phyloP scores from a whole-genome alignment of 2,113 vertebrate genomes.

The Leptocoma aspasia region DNA sequence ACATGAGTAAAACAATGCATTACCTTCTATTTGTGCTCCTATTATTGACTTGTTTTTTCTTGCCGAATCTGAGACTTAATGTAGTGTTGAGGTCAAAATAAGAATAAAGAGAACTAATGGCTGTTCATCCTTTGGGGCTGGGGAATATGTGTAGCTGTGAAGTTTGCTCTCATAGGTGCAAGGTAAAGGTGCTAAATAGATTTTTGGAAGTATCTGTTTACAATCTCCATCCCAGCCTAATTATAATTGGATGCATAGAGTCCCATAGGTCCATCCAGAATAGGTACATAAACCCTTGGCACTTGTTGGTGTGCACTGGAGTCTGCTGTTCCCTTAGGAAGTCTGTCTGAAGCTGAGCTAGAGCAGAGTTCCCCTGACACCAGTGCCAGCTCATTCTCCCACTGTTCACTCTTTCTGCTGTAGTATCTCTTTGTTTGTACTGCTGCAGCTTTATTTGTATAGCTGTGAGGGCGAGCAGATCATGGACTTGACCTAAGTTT shows the following conservation, averaged over 20 bases:
- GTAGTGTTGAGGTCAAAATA: background rate
- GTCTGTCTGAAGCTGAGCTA: background rate
- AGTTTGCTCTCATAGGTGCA: background rate
- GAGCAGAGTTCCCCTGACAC: background rate
- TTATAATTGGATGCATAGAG: background rate
- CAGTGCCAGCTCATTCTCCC: background rate
- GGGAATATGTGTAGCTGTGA: background rate
- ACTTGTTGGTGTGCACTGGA: background rate
- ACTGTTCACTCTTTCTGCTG: background rate
- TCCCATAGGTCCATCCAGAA: background rate
- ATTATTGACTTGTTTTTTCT: background rate
- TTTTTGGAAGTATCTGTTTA: background rate
- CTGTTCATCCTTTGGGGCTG: background rate
- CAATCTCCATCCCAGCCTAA: background rate
- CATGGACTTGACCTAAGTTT: background rate
- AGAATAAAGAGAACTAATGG: background rate
- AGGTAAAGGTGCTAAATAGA: background rate
- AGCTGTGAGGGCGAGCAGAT: background rate
- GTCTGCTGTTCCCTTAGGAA: background rate
- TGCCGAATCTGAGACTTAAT: background rate
- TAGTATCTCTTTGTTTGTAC: background rate
- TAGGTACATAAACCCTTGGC: background rate
- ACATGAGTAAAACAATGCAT: background rate
- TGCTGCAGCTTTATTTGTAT: background rate
- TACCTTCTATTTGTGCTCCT: background rate